Conservation (phyloP, 2,888 invertebrate genomes). For the Luffia ferchaultella region DNA sequence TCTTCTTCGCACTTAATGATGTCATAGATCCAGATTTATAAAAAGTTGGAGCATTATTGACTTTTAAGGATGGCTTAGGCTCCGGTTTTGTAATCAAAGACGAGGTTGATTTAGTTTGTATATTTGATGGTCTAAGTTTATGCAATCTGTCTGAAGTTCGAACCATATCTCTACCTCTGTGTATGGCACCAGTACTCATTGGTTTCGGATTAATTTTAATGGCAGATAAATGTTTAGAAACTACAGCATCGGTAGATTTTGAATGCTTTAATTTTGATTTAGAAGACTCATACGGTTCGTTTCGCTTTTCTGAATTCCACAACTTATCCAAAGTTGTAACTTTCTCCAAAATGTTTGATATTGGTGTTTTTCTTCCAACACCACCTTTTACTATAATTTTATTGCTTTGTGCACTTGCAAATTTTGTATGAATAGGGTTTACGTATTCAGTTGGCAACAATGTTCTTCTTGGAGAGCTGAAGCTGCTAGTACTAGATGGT, state of each 20-base stretch:
- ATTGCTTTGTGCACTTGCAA: slow-evolving; percentile 24
- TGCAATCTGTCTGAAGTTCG: slow-evolving; percentile 53
- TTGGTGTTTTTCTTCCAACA: slow-evolving; percentile 54
- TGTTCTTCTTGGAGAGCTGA: slow-evolving; percentile 49
- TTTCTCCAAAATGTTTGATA: slow-evolving; percentile 56
- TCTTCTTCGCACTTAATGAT: slow-evolving; percentile 27
- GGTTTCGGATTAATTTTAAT: slow-evolving; percentile 6
- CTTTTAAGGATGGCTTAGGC: slow-evolving; percentile 22
- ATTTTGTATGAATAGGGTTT: slow-evolving; percentile 30
- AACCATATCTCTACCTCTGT: slow-evolving; percentile 54
- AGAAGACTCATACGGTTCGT: slow-evolving; percentile 31
- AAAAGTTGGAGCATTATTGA: slow-evolving; percentile 28
- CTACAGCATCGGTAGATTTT: slow-evolving; percentile 19
- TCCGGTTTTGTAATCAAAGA: slow-evolving; percentile 25
- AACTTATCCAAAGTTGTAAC: slow-evolving; percentile 64
- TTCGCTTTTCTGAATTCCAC: slow-evolving; percentile 56
- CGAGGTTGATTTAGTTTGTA: slow-evolving; percentile 38
- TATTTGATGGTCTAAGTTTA: slow-evolving; percentile 38
- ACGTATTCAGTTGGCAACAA: slow-evolving; percentile 50
- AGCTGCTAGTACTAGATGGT: slow-evolving; percentile 45
- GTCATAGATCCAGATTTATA: slow-evolving; percentile 44
- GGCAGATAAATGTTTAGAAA: slow-evolving; percentile 17
- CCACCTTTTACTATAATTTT: slow-evolving; percentile 54
- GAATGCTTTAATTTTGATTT: not conserved
- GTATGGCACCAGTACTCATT: slow-evolving; percentile 24